Evolutionary conservation across 2,113 vertebrate genomes (phyloP).

Genomic region (Apteryx mantelli): DNA sequence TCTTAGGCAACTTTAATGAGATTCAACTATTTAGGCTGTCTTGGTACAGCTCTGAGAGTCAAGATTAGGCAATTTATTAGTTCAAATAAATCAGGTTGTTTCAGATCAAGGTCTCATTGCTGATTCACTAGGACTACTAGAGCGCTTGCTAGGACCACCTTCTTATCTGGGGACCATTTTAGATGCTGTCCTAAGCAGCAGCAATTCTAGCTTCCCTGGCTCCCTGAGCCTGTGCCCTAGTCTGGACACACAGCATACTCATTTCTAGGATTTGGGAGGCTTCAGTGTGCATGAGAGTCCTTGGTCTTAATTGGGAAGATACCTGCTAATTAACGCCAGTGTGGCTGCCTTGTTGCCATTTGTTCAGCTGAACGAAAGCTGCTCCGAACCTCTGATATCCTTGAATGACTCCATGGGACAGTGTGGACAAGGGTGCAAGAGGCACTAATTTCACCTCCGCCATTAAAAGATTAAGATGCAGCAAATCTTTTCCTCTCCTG

Average conservation of each 20-base stretch:
- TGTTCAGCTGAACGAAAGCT: neutral
- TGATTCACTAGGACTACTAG: accelerated
- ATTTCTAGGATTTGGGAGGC: accelerated
- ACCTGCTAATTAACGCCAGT: accelerated
- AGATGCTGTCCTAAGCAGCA: neutral
- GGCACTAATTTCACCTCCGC: accelerated
- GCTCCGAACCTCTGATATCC: neutral
- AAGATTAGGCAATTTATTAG: neutral
- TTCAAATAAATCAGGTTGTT: neutral
- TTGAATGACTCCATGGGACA: accelerated
- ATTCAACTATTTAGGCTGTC: neutral
- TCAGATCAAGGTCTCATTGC: neutral
- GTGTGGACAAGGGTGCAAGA: accelerated
- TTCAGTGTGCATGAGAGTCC: accelerated
- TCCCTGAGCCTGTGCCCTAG: neutral
- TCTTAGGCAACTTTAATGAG: neutral
- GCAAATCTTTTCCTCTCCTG: neutral
- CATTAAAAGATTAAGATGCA: neutral
- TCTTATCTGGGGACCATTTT: neutral
- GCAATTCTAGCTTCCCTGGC: neutral
- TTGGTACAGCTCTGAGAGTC: neutral
- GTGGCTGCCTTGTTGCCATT: neutral
- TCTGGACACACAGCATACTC: no score
- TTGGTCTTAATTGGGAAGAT: accelerated
- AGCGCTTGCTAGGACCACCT: neutral